Evolutionary conservation across 2,113 vertebrate species (phyloP).

Genomic region (Lampris megalopsis): DNA sequence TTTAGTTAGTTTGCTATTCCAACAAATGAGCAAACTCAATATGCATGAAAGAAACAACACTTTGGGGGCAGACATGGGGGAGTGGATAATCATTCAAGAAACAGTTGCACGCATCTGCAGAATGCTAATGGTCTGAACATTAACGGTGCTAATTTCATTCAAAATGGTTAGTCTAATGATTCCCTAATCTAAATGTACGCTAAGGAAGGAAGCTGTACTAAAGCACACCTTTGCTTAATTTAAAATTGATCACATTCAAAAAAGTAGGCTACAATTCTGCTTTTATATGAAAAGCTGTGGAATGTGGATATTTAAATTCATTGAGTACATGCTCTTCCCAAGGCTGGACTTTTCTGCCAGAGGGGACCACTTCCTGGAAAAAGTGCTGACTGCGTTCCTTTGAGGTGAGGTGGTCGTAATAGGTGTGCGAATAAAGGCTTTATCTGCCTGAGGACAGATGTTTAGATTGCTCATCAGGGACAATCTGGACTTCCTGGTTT

Average conservation of each 20-base stretch:
- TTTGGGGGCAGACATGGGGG: background rate
- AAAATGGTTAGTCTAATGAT: background rate
- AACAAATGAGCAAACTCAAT: background rate
- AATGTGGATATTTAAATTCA: conserved; percentile 15
- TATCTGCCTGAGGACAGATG: conserved; percentile 65
- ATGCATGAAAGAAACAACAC: conserved; percentile 21
- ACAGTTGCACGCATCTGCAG: background rate
- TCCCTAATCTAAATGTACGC: background rate
- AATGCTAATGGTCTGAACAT: conserved; percentile 7
- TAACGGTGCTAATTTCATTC: conserved; percentile 19
- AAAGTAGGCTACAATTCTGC: no score
- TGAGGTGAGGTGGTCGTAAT: conserved; percentile 36
- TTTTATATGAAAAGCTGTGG: background rate
- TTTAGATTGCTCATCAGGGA: conserved; percentile 65
- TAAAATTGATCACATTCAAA: no score
- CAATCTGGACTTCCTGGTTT: conserved; percentile 63
- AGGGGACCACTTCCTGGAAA: conserved; percentile 54
- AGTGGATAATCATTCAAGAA: conserved; percentile 23
- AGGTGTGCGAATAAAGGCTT: conserved; percentile 6
- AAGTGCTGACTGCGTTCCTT: conserved; percentile 72
- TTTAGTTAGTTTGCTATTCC: conserved; percentile 21
- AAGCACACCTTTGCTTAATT: no score
- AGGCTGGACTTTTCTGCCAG: conserved; percentile 23
- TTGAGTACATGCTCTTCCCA: conserved; percentile 8
- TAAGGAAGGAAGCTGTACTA: no score